Evolutionary conservation across 2,888 invertebrate genomes (phyloP).

Genomic region (Papilio protenor): DNA sequence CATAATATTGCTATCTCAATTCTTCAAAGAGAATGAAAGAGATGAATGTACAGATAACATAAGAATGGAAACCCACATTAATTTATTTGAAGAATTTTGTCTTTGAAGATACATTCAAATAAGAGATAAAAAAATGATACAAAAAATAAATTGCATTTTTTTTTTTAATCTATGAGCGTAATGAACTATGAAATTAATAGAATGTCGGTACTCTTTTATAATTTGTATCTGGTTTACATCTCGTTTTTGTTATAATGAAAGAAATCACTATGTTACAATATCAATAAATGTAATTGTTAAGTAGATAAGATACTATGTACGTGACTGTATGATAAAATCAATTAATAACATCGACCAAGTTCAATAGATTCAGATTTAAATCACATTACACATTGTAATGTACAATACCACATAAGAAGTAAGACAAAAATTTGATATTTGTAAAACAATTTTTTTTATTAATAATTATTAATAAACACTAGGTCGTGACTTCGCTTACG

Average conservation of each 20-base stretch:
- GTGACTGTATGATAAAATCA: constrained; percentile 11
- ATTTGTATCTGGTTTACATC: neutral
- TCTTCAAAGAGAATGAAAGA: neutral
- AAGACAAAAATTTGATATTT: no score
- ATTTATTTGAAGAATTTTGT: neutral
- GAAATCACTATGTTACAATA: neutral
- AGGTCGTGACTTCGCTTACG: no score
- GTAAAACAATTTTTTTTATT: no score
- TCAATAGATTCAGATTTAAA: constrained; percentile 4
- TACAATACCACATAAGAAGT: neutral
- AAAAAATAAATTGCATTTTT: no score
- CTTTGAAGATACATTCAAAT: no score
- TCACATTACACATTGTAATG: neutral
- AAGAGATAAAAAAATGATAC: no score
- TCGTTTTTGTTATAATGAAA: neutral
- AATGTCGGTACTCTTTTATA: neutral
- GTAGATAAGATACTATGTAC: constrained; percentile 5
- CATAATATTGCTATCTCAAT: neutral
- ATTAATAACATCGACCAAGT: neutral
- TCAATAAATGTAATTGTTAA: neutral
- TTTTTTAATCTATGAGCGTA: no score
- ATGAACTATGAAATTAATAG: neutral
- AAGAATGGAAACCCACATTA: neutral
- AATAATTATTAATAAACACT: no score
- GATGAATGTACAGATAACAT: neutral